Conservation (phyloP, 2,797 vertebrate genomes). For the Urophycis tenuis region DNA sequence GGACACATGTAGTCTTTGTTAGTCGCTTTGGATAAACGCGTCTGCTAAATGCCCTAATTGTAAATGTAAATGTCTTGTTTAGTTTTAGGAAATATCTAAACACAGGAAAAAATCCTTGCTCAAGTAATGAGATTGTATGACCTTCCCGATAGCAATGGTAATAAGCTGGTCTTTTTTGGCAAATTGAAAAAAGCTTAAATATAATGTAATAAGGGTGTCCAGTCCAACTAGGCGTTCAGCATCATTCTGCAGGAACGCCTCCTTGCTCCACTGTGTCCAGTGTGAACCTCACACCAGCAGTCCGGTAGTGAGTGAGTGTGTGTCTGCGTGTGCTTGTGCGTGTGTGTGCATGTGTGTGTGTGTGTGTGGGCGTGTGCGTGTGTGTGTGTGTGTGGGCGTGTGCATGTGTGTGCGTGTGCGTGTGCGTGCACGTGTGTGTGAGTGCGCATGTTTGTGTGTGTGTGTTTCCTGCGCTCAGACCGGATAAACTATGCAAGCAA, state of each 20-base stretch:
- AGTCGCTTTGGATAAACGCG: no score
- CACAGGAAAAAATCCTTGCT: neutral
- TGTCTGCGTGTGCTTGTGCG: neutral
- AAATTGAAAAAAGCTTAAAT: neutral
- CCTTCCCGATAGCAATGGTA: neutral
- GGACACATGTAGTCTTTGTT: no score
- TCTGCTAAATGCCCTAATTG: no score
- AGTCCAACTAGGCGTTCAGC: neutral
- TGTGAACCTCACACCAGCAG: neutral
- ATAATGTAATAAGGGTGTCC: neutral
- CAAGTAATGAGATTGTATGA: neutral
- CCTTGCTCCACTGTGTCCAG: neutral
- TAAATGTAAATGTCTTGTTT: neutral
- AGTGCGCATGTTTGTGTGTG: neutral
- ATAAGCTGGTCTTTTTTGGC: neutral
- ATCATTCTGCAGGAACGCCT: neutral
- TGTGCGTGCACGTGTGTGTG: neutral
- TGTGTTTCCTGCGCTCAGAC: slow-evolving; percentile 3
- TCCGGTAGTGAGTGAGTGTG: neutral
- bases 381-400: neutral
- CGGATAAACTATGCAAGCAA: slow-evolving; percentile 4
- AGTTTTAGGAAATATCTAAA: neutral
- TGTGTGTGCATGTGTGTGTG: neutral
- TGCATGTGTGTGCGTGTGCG: neutral
- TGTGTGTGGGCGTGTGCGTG: no score